phyloP scores from a whole-genome alignment of 2,888 invertebrate species.

The Lasioglossum oenotherae region DNA sequence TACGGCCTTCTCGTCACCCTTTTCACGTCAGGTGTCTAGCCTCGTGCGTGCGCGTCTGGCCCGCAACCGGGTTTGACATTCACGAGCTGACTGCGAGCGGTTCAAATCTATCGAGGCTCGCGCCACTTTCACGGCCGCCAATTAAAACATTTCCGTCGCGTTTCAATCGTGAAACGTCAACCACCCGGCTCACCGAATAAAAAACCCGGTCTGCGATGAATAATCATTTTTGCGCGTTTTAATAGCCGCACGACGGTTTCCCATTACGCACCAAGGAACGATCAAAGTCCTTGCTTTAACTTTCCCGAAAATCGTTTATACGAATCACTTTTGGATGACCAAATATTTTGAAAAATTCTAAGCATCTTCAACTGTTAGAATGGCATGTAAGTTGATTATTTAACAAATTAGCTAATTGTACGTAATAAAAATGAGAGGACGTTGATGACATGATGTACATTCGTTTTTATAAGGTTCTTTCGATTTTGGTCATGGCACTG shows the following conservation, averaged over 20 bases:
- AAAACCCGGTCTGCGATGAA: background rate
- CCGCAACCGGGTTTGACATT: slow-evolving; percentile 38
- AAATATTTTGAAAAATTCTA: background rate
- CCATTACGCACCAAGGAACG: background rate
- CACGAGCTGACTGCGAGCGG: slow-evolving; percentile 36
- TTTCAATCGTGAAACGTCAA: background rate
- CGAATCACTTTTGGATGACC: background rate
- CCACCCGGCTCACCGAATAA: background rate
- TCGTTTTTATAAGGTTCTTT: too few species aligned
- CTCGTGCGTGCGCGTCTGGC: slow-evolving; percentile 41
- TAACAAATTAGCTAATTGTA: background rate
- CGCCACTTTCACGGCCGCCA: slow-evolving; percentile 8
- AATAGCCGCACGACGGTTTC: background rate
- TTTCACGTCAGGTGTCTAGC: slow-evolving; percentile 65
- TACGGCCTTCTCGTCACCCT: slow-evolving; percentile 60
- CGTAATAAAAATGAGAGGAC: background rate
- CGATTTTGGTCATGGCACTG: too few species aligned
- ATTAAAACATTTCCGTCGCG: slow-evolving; percentile 3
- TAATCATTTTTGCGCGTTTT: background rate
- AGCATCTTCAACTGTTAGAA: background rate
- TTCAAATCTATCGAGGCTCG: slow-evolving; percentile 37
- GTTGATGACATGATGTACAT: too few species aligned
- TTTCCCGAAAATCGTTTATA: background rate
- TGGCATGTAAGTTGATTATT: background rate
- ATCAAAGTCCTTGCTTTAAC: background rate